Evolutionary conservation across 2,888 invertebrate genomes (phyloP).

Genomic region (Synergus laeviventris): DNA sequence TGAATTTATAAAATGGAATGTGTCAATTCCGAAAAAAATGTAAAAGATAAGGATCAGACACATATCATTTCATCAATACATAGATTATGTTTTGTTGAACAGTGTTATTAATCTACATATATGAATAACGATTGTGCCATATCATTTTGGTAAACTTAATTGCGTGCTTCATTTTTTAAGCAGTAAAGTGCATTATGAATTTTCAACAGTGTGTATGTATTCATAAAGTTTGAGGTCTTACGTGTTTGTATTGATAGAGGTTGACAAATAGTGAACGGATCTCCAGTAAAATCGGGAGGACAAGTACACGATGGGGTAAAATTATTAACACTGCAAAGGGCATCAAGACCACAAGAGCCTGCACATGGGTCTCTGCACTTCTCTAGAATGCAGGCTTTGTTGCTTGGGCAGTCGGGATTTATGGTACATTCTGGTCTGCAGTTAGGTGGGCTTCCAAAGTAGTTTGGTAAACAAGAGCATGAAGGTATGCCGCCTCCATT

Average conservation of each 20-base stretch:
- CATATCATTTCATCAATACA: no score
- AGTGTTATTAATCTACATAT: no score
- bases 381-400: slow-evolving; percentile 85
- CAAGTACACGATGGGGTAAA: slow-evolving; percentile 79
- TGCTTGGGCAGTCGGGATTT: slow-evolving; percentile 84
- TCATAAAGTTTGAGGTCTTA: slow-evolving; percentile 11
- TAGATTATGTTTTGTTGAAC: no score
- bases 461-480: slow-evolving; percentile 85
- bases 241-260: slow-evolving; percentile 78
- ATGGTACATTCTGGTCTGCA: slow-evolving; percentile 88
- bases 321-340: slow-evolving; percentile 79
- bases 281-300: slow-evolving; percentile 83
- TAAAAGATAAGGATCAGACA: no score
- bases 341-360: slow-evolving; percentile 69
- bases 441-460: slow-evolving; percentile 83
- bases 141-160: neutral
- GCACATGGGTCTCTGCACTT: slow-evolving; percentile 85
- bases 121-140: no score
- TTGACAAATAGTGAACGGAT: slow-evolving; percentile 81
- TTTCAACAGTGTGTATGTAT: neutral
- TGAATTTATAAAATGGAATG: no score
- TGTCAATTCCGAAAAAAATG: no score
- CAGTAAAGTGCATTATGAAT: neutral
- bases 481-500: slow-evolving; percentile 81
- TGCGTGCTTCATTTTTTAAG: neutral